These are phyloP conservation scores for Heptranchias perlo DNA, from an alignment of 2,113 vertebrate genomes.

Conservation along the genomic window DNA sequence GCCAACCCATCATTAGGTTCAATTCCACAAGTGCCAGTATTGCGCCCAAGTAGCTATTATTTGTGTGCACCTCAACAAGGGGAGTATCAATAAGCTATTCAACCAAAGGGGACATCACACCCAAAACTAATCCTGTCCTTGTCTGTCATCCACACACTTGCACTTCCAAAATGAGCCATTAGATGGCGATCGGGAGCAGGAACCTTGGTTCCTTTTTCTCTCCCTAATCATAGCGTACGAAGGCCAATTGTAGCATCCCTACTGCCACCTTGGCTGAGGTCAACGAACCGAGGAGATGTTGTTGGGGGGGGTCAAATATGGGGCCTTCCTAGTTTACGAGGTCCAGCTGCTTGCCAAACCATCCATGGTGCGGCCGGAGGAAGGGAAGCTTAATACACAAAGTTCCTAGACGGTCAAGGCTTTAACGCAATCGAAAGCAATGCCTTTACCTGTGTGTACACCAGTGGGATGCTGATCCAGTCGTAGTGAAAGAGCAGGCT, in stretches of 20 bases:
- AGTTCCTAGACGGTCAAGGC: neutral
- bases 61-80: neutral
- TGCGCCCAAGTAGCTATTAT: too few relatives aligned
- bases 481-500: constrained; percentile 87
- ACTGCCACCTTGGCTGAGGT: neutral
- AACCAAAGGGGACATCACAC: neutral
- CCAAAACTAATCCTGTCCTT: neutral
- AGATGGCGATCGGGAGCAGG: neutral
- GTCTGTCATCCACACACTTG: neutral
- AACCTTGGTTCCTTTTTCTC: too few relatives aligned
- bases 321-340: neutral
- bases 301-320: too few relatives aligned
- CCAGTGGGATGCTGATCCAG: constrained; percentile 84
- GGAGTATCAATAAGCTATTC: neutral
- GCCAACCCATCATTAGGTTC: neutral
- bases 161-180: neutral
- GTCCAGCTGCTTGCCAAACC: neutral
- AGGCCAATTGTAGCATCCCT: neutral
- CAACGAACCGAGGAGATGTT: neutral
- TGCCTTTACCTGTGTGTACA: constrained; percentile 78
- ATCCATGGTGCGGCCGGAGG: neutral
- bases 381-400: neutral
- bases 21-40: neutral
- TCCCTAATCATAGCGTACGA: neutral
- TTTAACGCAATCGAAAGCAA: neutral